These are phyloP conservation scores for Dromococcyx pavoninus DNA, from an alignment of 2,797 vertebrate genomes.

Conservation along the genomic window DNA sequence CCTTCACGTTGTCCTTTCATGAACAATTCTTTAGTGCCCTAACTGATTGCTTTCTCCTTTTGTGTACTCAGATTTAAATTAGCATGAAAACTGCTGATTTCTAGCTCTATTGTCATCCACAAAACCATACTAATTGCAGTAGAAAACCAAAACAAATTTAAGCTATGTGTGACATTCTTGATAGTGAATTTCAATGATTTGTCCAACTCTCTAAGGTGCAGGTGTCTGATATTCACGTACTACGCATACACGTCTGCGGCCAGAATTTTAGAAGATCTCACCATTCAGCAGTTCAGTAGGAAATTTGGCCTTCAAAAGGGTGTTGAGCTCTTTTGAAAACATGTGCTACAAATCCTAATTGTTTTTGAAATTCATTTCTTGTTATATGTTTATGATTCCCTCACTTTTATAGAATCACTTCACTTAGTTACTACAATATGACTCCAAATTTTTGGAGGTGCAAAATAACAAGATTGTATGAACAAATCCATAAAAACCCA, in stretches of 20 bases:
- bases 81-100: not conserved
- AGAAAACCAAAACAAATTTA: not conserved
- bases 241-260: not conserved
- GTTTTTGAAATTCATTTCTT: slow-evolving; percentile 22
- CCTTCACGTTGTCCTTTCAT: not conserved
- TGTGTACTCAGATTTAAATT: not conserved
- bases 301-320: not conserved
- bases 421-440: not conserved
- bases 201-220: not conserved
- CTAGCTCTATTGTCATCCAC: not conserved
- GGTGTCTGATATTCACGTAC: not conserved
- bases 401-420: not conserved
- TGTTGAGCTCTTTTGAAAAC: slow-evolving; percentile 38
- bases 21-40: not conserved
- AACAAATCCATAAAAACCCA: slow-evolving; percentile 22
- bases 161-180: not conserved
- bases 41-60: not conserved
- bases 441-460: not conserved
- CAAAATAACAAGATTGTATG: slow-evolving; percentile 20
- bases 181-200: not conserved
- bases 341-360: slow-evolving; percentile 5
- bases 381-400: not conserved
- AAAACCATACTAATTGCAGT: not conserved
- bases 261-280: not conserved
- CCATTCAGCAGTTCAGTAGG: not conserved